These are phyloP conservation scores for Fabriciana adippe DNA, from an alignment of 2,888 invertebrate genomes.

Conservation along the genomic window DNA sequence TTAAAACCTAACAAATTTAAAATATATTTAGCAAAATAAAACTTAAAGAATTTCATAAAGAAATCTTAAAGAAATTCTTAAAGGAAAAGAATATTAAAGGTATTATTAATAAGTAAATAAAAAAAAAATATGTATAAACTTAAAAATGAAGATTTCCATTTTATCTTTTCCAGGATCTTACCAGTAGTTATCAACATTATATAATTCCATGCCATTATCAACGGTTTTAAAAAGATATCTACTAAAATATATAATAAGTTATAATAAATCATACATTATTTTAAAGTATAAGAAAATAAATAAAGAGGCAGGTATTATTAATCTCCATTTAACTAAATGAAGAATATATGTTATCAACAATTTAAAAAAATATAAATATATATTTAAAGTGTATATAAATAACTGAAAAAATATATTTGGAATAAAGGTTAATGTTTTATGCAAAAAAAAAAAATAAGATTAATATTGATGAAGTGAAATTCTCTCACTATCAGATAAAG, in stretches of 20 bases:
- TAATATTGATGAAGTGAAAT: slow-evolving; percentile 24
- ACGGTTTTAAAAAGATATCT: not conserved
- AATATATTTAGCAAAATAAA: no score
- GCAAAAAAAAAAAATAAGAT: slow-evolving; percentile 25
- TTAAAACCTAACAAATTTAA: no score
- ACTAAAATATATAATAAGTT: no score
- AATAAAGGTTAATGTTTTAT: slow-evolving; percentile 18
- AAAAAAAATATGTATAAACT: not conserved
- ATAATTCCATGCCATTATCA: slow-evolving; percentile 10
- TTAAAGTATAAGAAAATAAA: no score
- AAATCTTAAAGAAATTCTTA: no score
- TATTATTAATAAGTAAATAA: no score
- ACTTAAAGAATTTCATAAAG: no score
- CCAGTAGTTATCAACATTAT: slow-evolving; percentile 22
- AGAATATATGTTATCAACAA: not conserved
- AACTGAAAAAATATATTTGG: slow-evolving; percentile 9
- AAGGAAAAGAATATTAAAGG: no score
- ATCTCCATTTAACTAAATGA: no score
- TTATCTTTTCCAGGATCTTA: slow-evolving; percentile 10
- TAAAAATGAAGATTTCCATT: not conserved
- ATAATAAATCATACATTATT: no score
- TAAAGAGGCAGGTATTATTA: no score
- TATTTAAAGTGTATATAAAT: not conserved
- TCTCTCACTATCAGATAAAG: slow-evolving; percentile 38
- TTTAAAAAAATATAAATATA: not conserved